A percentile compares a stretch with the other conserved stretches of the same genome.
Conservation (phyloP, 2,888 invertebrate genomes). For the Agrochola lychnidis region DNA sequence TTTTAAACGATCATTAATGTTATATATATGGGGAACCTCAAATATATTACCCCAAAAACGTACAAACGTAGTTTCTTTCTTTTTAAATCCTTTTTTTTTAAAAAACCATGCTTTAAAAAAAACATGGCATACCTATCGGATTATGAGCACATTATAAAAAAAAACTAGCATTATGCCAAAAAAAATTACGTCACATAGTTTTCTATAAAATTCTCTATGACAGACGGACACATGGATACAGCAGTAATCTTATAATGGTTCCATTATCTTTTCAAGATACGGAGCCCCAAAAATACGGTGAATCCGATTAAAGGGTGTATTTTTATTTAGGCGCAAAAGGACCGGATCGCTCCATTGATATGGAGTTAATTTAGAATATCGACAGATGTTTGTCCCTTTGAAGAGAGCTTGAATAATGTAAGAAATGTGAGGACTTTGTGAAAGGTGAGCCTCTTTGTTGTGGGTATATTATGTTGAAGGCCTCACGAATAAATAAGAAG, state of each 20-base stretch:
- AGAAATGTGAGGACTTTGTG: conserved; percentile 37
- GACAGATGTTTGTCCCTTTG: conserved; percentile 55
- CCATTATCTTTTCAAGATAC: neutral
- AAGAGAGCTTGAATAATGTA: conserved; percentile 28
- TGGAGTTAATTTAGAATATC: conserved; percentile 63
- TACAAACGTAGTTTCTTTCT: too few species aligned
- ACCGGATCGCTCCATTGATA: conserved; percentile 52
- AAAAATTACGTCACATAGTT: neutral
- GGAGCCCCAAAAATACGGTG: conserved; percentile 35
- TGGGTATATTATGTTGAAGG: conserved; percentile 21
- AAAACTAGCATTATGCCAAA: too few species aligned
- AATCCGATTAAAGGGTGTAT: conserved; percentile 46
- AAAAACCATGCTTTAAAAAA: too few species aligned
- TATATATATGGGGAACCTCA: neutral
- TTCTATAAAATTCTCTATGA: neutral
- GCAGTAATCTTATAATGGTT: neutral
- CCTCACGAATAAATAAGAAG: conserved; percentile 30
- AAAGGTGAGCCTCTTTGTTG: conserved; percentile 39
- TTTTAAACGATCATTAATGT: neutral
- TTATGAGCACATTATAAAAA: neutral
- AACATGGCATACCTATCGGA: too few species aligned
- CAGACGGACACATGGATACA: neutral
- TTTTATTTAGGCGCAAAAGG: conserved; percentile 56
- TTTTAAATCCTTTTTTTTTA: too few species aligned
- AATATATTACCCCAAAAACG: neutral